Percentiles rank a stretch among this genome's conserved stretches.
These are phyloP conservation scores for Julus scandinavius DNA, from an alignment of 2,888 invertebrate species.

Conservation along the genomic window DNA sequence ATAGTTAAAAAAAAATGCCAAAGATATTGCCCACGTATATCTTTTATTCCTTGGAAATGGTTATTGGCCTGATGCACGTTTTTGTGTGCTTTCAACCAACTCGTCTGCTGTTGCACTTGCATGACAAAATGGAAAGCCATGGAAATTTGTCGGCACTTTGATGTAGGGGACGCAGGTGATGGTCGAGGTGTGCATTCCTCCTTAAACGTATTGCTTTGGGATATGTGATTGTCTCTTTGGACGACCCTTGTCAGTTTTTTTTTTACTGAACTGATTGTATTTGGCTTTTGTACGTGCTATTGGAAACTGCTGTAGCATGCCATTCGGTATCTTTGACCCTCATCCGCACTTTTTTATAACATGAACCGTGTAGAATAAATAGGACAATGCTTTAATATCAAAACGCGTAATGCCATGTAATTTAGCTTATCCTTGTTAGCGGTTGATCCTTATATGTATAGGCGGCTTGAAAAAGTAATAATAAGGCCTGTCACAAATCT, in stretches of 20 bases:
- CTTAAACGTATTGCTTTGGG: neutral
- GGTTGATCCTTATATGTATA: too few species aligned
- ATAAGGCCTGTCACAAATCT: neutral
- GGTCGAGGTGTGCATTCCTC: slow-evolving; percentile 8
- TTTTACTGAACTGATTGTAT: neutral
- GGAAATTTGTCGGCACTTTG: slow-evolving; percentile 11
- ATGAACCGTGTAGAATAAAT: neutral
- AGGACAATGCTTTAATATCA: neutral
- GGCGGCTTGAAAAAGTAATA: neutral
- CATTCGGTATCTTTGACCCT: neutral
- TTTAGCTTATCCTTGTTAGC: neutral
- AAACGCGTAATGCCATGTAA: neutral
- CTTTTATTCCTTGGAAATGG: neutral
- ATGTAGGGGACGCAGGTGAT: slow-evolving; percentile 21
- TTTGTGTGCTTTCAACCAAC: neutral
- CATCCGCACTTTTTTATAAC: too few species aligned
- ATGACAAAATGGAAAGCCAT: slow-evolving; percentile 14
- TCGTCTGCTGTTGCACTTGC: neutral
- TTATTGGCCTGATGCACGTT: neutral
- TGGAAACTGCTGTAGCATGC: neutral
- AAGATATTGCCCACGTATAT: slow-evolving; percentile 15
- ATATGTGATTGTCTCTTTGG: neutral
- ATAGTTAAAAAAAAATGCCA: neutral
- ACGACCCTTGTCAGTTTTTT: neutral
- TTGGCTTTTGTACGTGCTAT: slow-evolving; percentile 5